Evolutionary conservation across 1,140 invertebrate species (phyloP), one percentile per base, ranked within the genome.

Genomic region (Hyphantria cunea): DNA sequence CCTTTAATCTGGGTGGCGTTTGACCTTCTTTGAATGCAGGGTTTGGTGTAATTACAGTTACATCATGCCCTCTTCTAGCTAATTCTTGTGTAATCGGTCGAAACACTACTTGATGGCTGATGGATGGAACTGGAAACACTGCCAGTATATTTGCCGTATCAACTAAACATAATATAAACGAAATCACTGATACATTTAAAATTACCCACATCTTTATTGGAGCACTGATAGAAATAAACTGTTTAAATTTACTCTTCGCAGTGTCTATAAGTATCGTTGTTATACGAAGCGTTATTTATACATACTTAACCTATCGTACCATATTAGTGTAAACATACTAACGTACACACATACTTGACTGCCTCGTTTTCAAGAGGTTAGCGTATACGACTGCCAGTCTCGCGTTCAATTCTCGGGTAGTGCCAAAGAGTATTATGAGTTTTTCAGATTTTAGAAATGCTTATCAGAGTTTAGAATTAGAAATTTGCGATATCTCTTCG

Each of bases 31-130:
- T 15, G 41, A 70, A 72, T 0, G 14, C 62, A 17, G 82, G 82
- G 50, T 83, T 70, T 31, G 85, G 58, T 34, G 82, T 88, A 0
- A 82, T 53, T 0, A 84, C 58, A 5, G 87, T 83, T 0, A 93
- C 48, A 34, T 76, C 60, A 73, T 79, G 73, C 7, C 74, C 68
- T 8, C 70, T 58, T 42, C 51, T 65, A 1, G 68, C 59, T 14
- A 79, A 32, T 37, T 72, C 74, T 42, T 64, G 51, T 15, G 80
- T 77, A 6, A 92, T 25, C 12, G 86, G 76, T 47, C 80, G 65
- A 58, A 91, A 88, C 8, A 92, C 79, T 10, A 89, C 81, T 68
- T 89, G 85, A 68, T 92, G 91, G 61, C 90, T 92, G 5, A 72
- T 67, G 4, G 80, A 84, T 51, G 89, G 84, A 5, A 84, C 80